Base-by-base conservation (phyloP, 92 coral and sea anemone genomes). In the Phenganax marumi region DNA sequence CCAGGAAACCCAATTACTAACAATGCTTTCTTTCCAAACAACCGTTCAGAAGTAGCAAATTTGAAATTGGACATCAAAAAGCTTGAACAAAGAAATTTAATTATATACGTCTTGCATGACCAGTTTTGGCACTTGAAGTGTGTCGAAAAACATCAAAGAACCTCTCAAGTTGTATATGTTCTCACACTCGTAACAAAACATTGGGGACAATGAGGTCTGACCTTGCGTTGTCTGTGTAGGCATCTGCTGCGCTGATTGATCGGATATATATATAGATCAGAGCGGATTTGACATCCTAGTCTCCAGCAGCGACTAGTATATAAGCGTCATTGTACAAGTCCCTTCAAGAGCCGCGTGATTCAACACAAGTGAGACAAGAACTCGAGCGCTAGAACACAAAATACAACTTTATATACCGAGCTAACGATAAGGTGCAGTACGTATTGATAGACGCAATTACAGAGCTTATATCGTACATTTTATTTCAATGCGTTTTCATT, bases 251-350 rank as follows among this genome's bases (percentile, higher is more conserved):
- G 72, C n/a, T 66, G 72, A 66, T 25, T 74, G 81, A 50, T 56
- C 6, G 52, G 58, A 43, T 78, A 62, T 43, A 33, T 33, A 33
- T 78, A 58, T 78, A 78, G 72, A 43, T 12, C 46, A 33, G 68
- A 78, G 57, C 83, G 73, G 72, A 78, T 78, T 78, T 78, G 53
- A 18, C 50, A 33, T 62, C 24, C 64, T 16, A 48, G 50, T 66
- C 72, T 66, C 72, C 60, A 49, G 63, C 77, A 12, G 58, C 60
- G 55, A 72, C 25, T 61, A 46, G 47, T 61, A 78, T 78, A 78
- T 25, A 78, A 57, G 49, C 72, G 83, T 78, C 72, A 78, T 78
- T 61, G 83, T 78, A 49, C 81, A 18, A 26, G 81, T 56, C 69
- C 8, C 26, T 25, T 56, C 70, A 77, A 14, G 17, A 77, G 48